Evolutionary conservation across 2,797 vertebrate species (phyloP).

Genomic region (Lates japonicus): DNA sequence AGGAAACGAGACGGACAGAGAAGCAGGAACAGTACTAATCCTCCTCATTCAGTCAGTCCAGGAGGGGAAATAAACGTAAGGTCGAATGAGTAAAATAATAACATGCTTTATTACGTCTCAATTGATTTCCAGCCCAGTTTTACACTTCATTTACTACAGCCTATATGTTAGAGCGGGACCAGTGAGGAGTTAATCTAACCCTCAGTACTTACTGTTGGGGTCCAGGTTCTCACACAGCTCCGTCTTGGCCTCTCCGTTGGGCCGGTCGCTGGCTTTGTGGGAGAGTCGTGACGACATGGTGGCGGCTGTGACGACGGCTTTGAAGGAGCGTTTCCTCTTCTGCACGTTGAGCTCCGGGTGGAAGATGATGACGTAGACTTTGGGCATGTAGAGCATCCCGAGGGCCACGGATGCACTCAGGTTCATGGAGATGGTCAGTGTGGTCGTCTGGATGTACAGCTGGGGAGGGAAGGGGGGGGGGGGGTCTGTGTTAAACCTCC

Average conservation of each 20-base stretch:
- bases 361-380: constrained; percentile 97
- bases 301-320: constrained; percentile 93
- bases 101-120: constrained; percentile 20
- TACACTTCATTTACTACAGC: constrained; percentile 6
- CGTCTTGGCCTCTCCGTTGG: constrained; percentile 95
- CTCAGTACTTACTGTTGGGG: constrained; percentile 90
- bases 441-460: constrained; percentile 97
- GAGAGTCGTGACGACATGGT: constrained; percentile 93
- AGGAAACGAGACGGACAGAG: not conserved
- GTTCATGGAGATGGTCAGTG: constrained; percentile 95
- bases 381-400: constrained; percentile 96
- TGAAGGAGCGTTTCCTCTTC: constrained; percentile 95
- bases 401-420: constrained; percentile 94
- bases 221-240: constrained; percentile 93
- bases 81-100: constrained; percentile 34
- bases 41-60: constrained; percentile 8
- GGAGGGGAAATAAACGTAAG: not conserved
- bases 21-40: not conserved
- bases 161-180: not conserved
- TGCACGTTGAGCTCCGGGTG: constrained; percentile 96
- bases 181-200: not conserved
- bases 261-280: constrained; percentile 92
- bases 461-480: constrained; percentile 55
- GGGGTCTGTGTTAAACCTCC: constrained; percentile 10
- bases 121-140: constrained; percentile 1